phyloP scores from a whole-genome alignment of 2,113 vertebrate species.

The Ceyx melanurus region DNA sequence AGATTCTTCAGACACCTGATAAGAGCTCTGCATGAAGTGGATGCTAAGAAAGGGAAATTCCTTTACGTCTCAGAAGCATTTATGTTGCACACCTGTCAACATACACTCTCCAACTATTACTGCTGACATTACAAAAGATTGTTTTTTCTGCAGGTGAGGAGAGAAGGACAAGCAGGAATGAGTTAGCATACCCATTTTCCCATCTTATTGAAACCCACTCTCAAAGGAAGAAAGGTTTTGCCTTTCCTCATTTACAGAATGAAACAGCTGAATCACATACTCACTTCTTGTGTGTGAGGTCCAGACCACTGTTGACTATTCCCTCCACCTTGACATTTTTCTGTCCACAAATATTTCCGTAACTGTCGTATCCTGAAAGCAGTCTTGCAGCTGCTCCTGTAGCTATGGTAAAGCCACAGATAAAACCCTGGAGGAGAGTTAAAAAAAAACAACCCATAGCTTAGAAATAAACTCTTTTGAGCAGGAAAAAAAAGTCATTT shows the following conservation, averaged over 20 bases:
- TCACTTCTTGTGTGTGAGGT: constrained; percentile 93
- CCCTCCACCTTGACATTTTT: constrained; percentile 88
- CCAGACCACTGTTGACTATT: constrained; percentile 88
- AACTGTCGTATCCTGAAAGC: constrained; percentile 95
- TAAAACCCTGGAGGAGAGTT: constrained; percentile 83
- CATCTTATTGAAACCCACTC: background rate
- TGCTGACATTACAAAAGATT: background rate
- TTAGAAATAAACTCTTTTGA: constrained; percentile 38
- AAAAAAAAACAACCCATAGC: background rate
- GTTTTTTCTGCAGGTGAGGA: background rate
- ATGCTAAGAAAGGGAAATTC: background rate
- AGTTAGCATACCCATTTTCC: background rate
- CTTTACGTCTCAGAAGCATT: background rate
- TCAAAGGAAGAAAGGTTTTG: background rate
- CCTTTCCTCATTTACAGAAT: background rate
- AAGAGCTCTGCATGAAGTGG: background rate
- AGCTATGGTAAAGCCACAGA: constrained; percentile 94
- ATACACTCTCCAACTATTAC: background rate
- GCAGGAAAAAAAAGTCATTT: constrained; percentile 19
- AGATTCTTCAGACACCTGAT: background rate
- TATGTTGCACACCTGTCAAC: background rate
- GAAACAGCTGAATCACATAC: constrained; percentile 63
- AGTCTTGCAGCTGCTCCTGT: constrained; percentile 94
- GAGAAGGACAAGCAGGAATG: background rate
- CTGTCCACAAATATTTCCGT: constrained; percentile 96